These are phyloP conservation scores for Schizopygopsis malacanthus DNA, from an alignment of 2,797 vertebrate genomes.

Conservation along the genomic window DNA sequence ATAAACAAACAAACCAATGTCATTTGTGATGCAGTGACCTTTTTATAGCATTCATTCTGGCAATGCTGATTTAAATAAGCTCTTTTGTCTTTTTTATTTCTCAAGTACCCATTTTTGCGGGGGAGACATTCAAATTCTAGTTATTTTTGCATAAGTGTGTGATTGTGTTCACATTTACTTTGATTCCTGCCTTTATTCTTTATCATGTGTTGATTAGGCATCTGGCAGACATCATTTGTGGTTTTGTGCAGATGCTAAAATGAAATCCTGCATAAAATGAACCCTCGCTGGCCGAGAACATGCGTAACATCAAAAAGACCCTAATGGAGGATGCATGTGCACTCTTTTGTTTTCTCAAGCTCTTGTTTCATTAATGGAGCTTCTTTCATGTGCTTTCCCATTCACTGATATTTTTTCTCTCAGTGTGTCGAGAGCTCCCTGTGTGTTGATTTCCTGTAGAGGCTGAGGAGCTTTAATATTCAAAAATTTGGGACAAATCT, in stretches of 20 bases:
- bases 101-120: not conserved
- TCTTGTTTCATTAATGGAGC: conserved; percentile 12
- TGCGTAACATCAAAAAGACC: conserved; percentile 38
- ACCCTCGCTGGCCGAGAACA: not conserved
- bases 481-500: not conserved
- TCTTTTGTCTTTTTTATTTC: not conserved
- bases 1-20: not conserved
- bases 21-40: conserved; percentile 13
- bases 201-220: conserved; percentile 6
- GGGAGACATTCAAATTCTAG: not conserved
- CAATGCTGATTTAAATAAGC: not conserved
- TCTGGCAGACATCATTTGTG: conserved; percentile 1
- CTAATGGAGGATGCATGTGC: conserved; percentile 39
- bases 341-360: conserved; percentile 44
- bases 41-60: not conserved
- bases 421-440: not conserved
- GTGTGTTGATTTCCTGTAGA: conserved; percentile 15
- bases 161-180: not conserved
- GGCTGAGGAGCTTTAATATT: conserved; percentile 23
- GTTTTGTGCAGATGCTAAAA: conserved; percentile 25
- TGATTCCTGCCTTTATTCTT: conserved; percentile 23
- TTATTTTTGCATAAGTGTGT: not conserved
- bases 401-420: not conserved
- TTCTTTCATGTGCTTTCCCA: conserved; percentile 45
- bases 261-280: not conserved